Conservation (phyloP, 2,888 invertebrate genomes). For the Lordiphosa fenestrarum region DNA sequence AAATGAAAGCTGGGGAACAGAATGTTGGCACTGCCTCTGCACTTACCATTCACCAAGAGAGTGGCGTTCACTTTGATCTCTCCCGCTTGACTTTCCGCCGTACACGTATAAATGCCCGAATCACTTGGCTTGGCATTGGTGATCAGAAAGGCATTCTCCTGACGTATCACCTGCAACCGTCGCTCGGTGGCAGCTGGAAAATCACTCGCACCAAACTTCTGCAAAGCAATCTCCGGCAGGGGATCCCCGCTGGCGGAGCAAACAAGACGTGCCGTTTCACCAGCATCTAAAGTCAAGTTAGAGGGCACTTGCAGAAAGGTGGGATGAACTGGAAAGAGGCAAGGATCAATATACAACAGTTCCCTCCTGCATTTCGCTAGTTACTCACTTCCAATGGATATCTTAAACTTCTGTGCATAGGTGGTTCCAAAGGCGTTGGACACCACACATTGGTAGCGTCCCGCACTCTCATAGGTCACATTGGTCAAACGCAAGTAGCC, state of each 20-base stretch:
- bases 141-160: conserved; percentile 95
- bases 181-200: conserved; percentile 97
- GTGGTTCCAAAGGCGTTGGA: conserved; percentile 93
- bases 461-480: conserved; percentile 90
- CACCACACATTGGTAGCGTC: conserved; percentile 95
- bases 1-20: background rate
- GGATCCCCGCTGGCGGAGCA: conserved; percentile 96
- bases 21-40: background rate
- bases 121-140: conserved; percentile 93
- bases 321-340: conserved; percentile 86
- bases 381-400: conserved; percentile 89
- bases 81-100: conserved; percentile 94
- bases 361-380: background rate
- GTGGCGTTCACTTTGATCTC: conserved; percentile 92
- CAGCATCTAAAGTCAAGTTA: conserved; percentile 91
- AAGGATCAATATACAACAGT: background rate
- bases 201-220: conserved; percentile 95
- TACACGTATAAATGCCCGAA: conserved; percentile 96
- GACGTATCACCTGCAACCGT: conserved; percentile 94
- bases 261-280: conserved; percentile 91
- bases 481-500: conserved; percentile 88
- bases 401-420: conserved; percentile 91
- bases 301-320: conserved; percentile 91
- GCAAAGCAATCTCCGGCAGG: conserved; percentile 92
- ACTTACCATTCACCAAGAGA: conserved; percentile 84